These are phyloP conservation scores for Tuta absoluta DNA, from an alignment of 2,888 invertebrate genomes.

Conservation along the genomic window DNA sequence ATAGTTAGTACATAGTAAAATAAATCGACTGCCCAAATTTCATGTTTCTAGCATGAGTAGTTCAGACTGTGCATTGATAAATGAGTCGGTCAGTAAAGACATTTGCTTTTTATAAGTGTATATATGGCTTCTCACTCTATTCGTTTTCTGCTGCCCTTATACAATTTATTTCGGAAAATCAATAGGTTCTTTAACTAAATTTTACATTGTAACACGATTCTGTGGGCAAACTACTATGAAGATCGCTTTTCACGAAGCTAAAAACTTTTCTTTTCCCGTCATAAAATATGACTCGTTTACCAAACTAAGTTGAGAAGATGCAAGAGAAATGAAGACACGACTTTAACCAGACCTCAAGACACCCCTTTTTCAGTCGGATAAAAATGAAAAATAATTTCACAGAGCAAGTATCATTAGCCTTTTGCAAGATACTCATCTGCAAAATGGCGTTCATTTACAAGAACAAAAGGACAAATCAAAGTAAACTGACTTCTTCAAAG, in stretches of 20 bases:
- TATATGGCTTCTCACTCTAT: conserved; percentile 3
- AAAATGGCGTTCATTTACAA: conserved; percentile 59
- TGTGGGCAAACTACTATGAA: background rate
- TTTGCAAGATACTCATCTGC: conserved; percentile 54
- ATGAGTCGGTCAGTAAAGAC: no score
- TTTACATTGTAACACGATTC: background rate
- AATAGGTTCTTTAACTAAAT: background rate
- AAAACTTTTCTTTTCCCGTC: background rate
- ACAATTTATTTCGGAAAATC: background rate
- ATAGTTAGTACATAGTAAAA: no score
- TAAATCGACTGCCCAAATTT: no score
- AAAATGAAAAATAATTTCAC: conserved; percentile 47
- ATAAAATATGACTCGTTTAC: conserved; percentile 13
- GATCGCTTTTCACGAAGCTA: background rate
- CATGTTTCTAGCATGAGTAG: no score
- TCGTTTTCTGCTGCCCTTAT: conserved; percentile 6
- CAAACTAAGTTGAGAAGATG: conserved; percentile 7
- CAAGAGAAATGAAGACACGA: conserved; percentile 12
- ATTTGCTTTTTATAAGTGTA: no score
- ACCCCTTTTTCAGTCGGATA: conserved; percentile 24
- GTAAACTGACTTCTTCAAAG: conserved; percentile 54
- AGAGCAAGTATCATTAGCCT: conserved; percentile 41
- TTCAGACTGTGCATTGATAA: no score
- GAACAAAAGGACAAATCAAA: conserved; percentile 69
- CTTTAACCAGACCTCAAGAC: conserved; percentile 14